Percentiles rank a stretch among this genome's conserved stretches.
Conservation (phyloP, 1,140 invertebrate genomes). For the Lordiphosa clarofinis region DNA sequence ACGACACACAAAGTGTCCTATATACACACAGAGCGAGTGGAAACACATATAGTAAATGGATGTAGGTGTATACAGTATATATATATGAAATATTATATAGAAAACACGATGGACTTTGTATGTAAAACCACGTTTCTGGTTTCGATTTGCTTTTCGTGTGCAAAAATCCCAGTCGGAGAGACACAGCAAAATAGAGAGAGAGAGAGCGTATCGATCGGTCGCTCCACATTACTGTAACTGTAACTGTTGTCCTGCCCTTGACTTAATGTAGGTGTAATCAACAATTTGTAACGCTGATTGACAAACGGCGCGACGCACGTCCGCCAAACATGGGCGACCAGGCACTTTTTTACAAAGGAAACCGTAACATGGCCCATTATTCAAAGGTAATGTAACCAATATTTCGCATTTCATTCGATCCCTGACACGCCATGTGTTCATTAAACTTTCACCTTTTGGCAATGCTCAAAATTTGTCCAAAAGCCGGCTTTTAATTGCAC, state of each 20-base stretch:
- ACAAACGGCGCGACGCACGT: slow-evolving; percentile 50
- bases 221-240: slow-evolving; percentile 58
- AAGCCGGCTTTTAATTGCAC: slow-evolving; percentile 19
- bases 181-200: background rate
- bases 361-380: slow-evolving; percentile 18
- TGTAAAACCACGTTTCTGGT: slow-evolving; percentile 54
- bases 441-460: slow-evolving; percentile 70
- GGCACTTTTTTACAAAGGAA: slow-evolving; percentile 5
- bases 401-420: slow-evolving; percentile 30
- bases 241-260: slow-evolving; percentile 66
- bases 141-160: slow-evolving; percentile 70
- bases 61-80: slow-evolving; percentile 11
- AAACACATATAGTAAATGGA: slow-evolving; percentile 7
- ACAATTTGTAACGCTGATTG: slow-evolving; percentile 76
- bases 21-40: slow-evolving; percentile 39
- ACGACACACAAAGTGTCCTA: slow-evolving; percentile 55
- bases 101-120: slow-evolving; percentile 47
- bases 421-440: slow-evolving; percentile 61
- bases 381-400: slow-evolving; percentile 19
- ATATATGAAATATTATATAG: slow-evolving; percentile 17
- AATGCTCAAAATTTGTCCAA: slow-evolving; percentile 23
- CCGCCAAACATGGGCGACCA: slow-evolving; percentile 14
- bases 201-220: slow-evolving; percentile 62
- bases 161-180: slow-evolving; percentile 57
- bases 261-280: slow-evolving; percentile 75